Percentiles rank a stretch among this genome's conserved stretches.
Evolutionary conservation across 2,797 vertebrate species (phyloP).

Genomic region (Lycodopsis pacificus): DNA sequence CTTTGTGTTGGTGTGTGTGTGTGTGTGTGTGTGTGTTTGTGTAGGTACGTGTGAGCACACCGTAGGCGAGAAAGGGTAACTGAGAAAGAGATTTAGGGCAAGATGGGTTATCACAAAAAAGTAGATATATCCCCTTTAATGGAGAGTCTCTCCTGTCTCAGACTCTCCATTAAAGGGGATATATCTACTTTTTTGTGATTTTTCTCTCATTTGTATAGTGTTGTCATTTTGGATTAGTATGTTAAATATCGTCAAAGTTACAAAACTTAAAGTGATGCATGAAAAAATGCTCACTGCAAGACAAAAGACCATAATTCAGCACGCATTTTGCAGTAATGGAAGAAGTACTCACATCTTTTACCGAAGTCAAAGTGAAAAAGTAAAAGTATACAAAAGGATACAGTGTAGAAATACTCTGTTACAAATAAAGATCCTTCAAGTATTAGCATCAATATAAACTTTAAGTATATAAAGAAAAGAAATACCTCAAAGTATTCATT

Average conservation of each 20-base stretch:
- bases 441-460: not conserved
- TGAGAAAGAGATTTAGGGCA: not conserved
- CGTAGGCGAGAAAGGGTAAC: not conserved
- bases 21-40: not conserved
- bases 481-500: not conserved
- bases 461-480: not conserved
- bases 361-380: not conserved
- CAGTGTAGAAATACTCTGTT: not conserved
- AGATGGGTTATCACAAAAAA: conserved; percentile 14
- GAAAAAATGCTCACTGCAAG: not conserved
- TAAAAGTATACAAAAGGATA: not conserved
- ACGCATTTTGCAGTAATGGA: not conserved
- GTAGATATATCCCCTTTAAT: too few species aligned
- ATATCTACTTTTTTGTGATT: not conserved
- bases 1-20: conserved; percentile 5
- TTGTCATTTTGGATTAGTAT: not conserved
- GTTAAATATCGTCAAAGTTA: conserved; percentile 1
- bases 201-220: not conserved
- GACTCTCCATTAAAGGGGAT: not conserved
- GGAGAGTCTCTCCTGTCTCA: too few species aligned
- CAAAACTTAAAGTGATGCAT: not conserved
- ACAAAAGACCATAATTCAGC: not conserved
- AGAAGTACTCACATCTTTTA: fast-evolving
- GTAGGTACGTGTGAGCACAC: not conserved
- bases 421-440: not conserved